These are phyloP conservation scores for Chloebia gouldiae DNA, from an alignment of 2,113 vertebrate genomes.

Conservation along the genomic window DNA sequence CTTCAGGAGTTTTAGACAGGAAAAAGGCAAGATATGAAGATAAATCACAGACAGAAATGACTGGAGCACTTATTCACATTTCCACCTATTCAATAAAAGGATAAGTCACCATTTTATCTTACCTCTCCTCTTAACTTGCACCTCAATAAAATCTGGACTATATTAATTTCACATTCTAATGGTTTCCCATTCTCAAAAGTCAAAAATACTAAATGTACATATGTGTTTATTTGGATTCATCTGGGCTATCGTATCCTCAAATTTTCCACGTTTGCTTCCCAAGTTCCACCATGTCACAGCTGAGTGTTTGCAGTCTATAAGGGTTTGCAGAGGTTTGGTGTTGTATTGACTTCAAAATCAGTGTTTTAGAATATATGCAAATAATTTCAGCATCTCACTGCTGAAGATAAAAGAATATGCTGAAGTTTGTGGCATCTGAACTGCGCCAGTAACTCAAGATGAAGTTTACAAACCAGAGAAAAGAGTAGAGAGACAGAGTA, in stretches of 20 bases:
- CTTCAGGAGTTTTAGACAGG: background rate
- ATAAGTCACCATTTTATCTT: background rate
- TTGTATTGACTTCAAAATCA: background rate
- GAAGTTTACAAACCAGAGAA: background rate
- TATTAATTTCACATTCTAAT: background rate
- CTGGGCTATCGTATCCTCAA: background rate
- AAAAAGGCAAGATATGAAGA: background rate
- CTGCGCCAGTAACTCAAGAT: background rate
- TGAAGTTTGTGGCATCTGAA: background rate
- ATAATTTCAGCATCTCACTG: background rate
- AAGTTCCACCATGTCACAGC: background rate
- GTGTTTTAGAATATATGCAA: background rate
- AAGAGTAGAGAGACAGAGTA: background rate
- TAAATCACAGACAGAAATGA: background rate
- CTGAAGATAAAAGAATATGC: background rate
- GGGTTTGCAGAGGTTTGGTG: background rate
- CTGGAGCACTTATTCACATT: background rate
- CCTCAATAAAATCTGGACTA: background rate
- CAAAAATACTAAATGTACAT: background rate
- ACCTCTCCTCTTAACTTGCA: background rate
- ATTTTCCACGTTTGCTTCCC: background rate
- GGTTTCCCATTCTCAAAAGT: background rate
- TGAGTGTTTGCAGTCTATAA: background rate
- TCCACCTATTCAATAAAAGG: background rate
- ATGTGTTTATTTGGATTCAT: background rate